phyloP scores from a whole-genome alignment of 1,140 invertebrate species.

The Phymorhynchus buccinoides region DNA sequence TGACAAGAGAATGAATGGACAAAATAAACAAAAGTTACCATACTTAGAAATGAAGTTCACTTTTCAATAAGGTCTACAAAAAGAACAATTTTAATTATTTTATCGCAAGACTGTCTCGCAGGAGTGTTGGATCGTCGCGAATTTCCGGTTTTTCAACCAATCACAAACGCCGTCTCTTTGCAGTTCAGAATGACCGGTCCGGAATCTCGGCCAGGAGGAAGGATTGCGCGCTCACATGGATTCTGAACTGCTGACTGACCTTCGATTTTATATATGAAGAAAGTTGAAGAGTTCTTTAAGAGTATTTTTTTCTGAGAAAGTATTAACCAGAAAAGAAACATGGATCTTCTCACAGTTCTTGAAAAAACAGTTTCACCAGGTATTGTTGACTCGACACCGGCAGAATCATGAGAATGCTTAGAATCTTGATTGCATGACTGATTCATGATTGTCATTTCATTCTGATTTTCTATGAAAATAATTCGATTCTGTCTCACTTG shows the following conservation, averaged over 20 bases:
- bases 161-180: not conserved
- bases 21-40: too few species aligned
- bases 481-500: not conserved
- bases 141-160: conserved; percentile 28
- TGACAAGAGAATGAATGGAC: too few species aligned
- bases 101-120: too few species aligned
- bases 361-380: conserved; percentile 97
- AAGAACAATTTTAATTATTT: too few species aligned
- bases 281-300: not conserved
- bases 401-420: too few species aligned
- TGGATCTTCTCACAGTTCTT: conserved; percentile 79
- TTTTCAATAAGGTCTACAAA: too few species aligned
- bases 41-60: too few species aligned
- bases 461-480: conserved; percentile 30
- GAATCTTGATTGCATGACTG: not conserved
- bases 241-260: conserved; percentile 37
- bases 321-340: conserved; percentile 35
- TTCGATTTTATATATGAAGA: conserved; percentile 29
- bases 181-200: conserved; percentile 11
- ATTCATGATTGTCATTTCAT: not conserved
- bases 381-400: conserved; percentile 75
- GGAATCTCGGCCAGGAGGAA: conserved; percentile 32
- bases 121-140: too few species aligned
- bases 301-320: not conserved
- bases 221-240: conserved; percentile 45